phyloP scores from a whole-genome alignment of 1,140 invertebrate species.

The Ceratina calcarata region DNA sequence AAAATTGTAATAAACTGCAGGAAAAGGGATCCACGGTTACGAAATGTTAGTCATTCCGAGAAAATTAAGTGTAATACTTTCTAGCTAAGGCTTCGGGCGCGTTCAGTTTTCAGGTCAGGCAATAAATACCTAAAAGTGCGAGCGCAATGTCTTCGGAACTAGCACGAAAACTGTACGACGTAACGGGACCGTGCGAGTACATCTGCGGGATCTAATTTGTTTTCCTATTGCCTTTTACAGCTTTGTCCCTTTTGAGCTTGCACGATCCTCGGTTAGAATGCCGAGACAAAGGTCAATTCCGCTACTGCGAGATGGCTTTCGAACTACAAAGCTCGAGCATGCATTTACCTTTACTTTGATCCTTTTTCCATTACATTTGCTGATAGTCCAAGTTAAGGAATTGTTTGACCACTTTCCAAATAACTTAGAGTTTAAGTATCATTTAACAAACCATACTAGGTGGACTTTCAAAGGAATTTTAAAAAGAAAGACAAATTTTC shows the following conservation, averaged over 20 bases:
- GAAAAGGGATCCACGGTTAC: conserved; percentile 36
- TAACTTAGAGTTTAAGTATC: too few relatives aligned
- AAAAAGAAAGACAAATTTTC: too few relatives aligned
- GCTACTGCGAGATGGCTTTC: neutral
- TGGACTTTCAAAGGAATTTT: too few relatives aligned
- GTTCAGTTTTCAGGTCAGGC: conserved; percentile 43
- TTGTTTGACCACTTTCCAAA: too few relatives aligned
- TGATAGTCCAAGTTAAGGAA: too few relatives aligned
- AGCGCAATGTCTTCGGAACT: neutral
- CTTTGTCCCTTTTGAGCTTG: neutral
- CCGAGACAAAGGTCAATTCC: conserved; percentile 10
- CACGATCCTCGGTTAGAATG: neutral
- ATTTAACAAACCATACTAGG: too few relatives aligned
- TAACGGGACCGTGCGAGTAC: too few relatives aligned
- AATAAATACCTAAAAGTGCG: conserved; percentile 46
- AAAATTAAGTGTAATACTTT: conserved; percentile 11
- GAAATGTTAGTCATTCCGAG: conserved; percentile 23
- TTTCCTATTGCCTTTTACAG: neutral
- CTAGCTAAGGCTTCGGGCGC: conserved; percentile 30
- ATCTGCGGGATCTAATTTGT: conserved; percentile 13
- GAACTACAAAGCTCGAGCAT: neutral
- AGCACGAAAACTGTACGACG: neutral
- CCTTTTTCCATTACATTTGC: neutral
- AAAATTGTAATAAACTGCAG: conserved; percentile 1
- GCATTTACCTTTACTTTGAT: neutral